These are phyloP conservation scores for Autographa pulchrina DNA, from an alignment of 2,888 invertebrate genomes.

Conservation along the genomic window DNA sequence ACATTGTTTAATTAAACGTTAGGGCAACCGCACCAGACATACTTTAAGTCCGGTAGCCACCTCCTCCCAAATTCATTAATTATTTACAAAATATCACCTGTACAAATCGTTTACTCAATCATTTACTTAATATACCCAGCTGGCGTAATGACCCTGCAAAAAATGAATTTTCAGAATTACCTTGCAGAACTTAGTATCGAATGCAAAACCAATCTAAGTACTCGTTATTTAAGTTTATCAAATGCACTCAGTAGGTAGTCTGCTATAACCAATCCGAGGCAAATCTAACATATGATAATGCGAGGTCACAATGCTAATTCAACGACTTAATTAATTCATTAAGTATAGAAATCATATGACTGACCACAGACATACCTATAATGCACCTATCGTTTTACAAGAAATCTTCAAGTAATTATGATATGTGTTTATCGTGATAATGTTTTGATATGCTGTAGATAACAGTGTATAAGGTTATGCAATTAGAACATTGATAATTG, in stretches of 20 bases:
- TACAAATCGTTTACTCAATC: too few species aligned
- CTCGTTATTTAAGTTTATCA: neutral
- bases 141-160: too few species aligned
- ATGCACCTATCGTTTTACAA: slow-evolving; percentile 45
- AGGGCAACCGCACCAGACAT: too few species aligned
- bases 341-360: slow-evolving; percentile 54
- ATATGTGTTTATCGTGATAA: slow-evolving; percentile 60
- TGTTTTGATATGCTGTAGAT: slow-evolving; percentile 56
- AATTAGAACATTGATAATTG: slow-evolving; percentile 62
- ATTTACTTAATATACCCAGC: too few species aligned
- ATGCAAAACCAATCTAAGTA: neutral
- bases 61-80: too few species aligned
- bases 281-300: neutral
- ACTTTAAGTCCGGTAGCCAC: too few species aligned
- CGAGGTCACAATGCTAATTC: slow-evolving; percentile 8
- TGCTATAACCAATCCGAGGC: neutral
- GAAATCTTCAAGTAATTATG: slow-evolving; percentile 57
- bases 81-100: too few species aligned
- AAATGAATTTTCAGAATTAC: too few species aligned
- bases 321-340: neutral
- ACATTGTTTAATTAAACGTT: too few species aligned
- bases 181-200: neutral
- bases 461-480: slow-evolving; percentile 63
- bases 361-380: slow-evolving; percentile 18
- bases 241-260: neutral